Evolutionary conservation across 2,797 vertebrate genomes (phyloP).

Genomic region (Sebastes oblongus): DNA sequence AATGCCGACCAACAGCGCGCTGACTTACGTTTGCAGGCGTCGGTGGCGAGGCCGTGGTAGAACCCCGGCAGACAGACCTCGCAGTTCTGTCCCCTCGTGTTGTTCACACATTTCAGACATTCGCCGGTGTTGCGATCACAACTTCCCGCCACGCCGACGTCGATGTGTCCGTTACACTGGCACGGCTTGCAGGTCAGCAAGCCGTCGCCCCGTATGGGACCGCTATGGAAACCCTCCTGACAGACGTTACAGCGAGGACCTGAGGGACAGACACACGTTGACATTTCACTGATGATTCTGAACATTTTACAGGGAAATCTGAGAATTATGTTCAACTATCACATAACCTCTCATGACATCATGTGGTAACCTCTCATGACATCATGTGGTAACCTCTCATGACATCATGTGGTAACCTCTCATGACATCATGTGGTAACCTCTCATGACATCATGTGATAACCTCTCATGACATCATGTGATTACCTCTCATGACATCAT

Average conservation of each 20-base stretch:
- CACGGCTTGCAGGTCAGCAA: constrained; percentile 83
- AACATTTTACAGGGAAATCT: not conserved
- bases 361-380: too few relatives aligned
- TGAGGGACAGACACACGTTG: constrained; percentile 41
- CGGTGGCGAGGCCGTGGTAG: constrained; percentile 65
- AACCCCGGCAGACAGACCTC: constrained; percentile 82
- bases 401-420: too few relatives aligned
- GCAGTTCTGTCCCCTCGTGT: constrained; percentile 81
- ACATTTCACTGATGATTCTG: not conserved
- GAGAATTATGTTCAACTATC: too few relatives aligned
- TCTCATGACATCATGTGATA: too few relatives aligned
- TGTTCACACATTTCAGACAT: constrained; percentile 84
- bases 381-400: too few relatives aligned
- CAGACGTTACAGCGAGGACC: constrained; percentile 88
- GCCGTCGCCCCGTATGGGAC: constrained; percentile 77
- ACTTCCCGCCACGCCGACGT: constrained; percentile 78
- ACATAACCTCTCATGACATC: too few relatives aligned
- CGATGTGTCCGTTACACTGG: constrained; percentile 83
- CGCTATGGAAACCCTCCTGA: constrained; percentile 88
- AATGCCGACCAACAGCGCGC: not conserved
- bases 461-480: too few relatives aligned
- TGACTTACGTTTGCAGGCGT: constrained; percentile 86
- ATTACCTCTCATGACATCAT: too few relatives aligned
- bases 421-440: too few relatives aligned
- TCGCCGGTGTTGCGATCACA: constrained; percentile 84